Conservation (phyloP, 2,797 vertebrate species). For the Premnoplex brunnescens region DNA sequence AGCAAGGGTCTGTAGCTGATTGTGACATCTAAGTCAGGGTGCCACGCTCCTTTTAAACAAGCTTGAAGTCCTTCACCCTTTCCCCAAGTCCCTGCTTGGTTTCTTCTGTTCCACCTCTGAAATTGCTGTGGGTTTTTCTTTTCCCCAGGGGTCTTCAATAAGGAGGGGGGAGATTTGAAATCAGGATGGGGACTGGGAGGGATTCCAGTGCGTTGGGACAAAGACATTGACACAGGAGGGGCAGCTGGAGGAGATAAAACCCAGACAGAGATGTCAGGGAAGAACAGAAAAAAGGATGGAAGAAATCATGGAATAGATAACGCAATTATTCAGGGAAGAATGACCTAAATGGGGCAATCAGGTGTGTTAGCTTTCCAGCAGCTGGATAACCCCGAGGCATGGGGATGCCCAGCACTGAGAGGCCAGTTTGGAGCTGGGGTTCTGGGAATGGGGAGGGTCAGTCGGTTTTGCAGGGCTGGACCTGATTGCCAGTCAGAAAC, state of each 20-base stretch:
- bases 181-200: background rate
- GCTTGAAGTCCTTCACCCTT: no score
- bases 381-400: background rate
- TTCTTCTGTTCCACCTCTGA: no score
- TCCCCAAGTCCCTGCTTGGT: no score
- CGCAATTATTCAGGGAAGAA: background rate
- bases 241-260: background rate
- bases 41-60: no score
- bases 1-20: no score
- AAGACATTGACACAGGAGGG: background rate
- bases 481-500: background rate
- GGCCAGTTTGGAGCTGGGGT: background rate
- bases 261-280: background rate
- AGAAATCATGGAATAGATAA: background rate
- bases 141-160: no score
- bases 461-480: background rate
- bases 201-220: background rate
- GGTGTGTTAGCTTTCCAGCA: background rate
- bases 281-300: background rate
- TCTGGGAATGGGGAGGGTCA: background rate
- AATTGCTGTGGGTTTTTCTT: no score
- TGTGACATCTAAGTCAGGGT: no score
- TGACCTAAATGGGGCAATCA: background rate
- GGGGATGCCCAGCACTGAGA: background rate
- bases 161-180: background rate